Percentiles rank a stretch among this genome's conserved stretches.
Evolutionary conservation across 30 jellyfish, hydroid and myxozoan species (phyloP).

Genomic region (Aurelia aurita complex sp. Pacific): DNA sequence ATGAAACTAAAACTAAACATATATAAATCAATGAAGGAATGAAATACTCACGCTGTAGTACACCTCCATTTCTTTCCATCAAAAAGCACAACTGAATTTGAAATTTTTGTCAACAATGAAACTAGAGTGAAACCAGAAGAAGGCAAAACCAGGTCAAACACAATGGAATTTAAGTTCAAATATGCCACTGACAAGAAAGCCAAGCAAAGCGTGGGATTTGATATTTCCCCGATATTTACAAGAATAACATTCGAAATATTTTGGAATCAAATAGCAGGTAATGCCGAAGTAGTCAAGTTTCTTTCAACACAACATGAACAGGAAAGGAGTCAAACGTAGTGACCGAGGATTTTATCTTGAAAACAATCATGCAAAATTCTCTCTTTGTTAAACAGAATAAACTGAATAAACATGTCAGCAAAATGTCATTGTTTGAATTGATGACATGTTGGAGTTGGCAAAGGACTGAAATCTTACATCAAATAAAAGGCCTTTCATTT

Average conservation of each 20-base stretch:
- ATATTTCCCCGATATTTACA: too few species aligned
- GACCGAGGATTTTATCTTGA: constrained; percentile 17
- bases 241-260: background rate
- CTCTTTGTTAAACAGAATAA: constrained; percentile 13
- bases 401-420: constrained; percentile 9
- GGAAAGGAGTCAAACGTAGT: constrained; percentile 13
- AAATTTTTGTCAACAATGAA: too few species aligned
- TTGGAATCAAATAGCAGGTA: background rate
- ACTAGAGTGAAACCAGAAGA: too few species aligned
- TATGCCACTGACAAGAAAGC: too few species aligned
- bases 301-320: constrained; percentile 18
- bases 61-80: too few species aligned
- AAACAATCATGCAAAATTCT: constrained; percentile 10
- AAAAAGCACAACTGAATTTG: too few species aligned
- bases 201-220: too few species aligned
- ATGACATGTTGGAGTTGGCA: constrained; percentile 6
- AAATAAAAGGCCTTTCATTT: constrained; percentile 27
- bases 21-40: too few species aligned
- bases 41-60: too few species aligned
- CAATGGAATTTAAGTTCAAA: too few species aligned
- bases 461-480: background rate
- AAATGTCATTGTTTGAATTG: constrained; percentile 29
- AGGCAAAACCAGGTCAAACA: too few species aligned
- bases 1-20: too few species aligned
- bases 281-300: constrained; percentile 3